These are phyloP conservation scores for Oryzias javanicus DNA, from an alignment of 2,113 vertebrate genomes.

Conservation along the genomic window DNA sequence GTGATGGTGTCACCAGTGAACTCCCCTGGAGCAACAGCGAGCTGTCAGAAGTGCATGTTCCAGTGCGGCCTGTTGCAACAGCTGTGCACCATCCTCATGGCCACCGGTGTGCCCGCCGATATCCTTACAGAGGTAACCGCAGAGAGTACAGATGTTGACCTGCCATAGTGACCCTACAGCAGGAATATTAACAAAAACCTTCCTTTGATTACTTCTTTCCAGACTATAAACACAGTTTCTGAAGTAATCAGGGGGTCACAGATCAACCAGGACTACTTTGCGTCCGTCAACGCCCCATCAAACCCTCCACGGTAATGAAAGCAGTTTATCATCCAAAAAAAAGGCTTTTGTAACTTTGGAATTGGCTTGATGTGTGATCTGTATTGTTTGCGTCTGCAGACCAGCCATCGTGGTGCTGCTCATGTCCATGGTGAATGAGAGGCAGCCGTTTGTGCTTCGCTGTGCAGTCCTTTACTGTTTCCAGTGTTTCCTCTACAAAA, in stretches of 20 bases:
- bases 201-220: slow-evolving; percentile 20
- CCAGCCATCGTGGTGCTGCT: slow-evolving; percentile 96
- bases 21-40: slow-evolving; percentile 91
- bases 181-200: not conserved
- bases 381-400: slow-evolving; percentile 62
- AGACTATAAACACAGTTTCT: slow-evolving; percentile 99
- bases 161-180: not conserved
- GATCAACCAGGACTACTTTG: slow-evolving; percentile 97
- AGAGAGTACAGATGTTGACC: not conserved
- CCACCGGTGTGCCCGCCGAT: slow-evolving; percentile 93
- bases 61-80: slow-evolving; percentile 93
- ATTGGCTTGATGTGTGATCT: not conserved
- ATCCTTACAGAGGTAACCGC: slow-evolving; percentile 91
- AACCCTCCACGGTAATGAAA: slow-evolving; percentile 88
- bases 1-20: slow-evolving; percentile 95
- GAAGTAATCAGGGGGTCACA: slow-evolving; percentile 97
- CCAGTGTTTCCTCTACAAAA: slow-evolving; percentile 97
- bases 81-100: slow-evolving; percentile 97
- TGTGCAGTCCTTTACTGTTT: slow-evolving; percentile 98
- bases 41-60: slow-evolving; percentile 95
- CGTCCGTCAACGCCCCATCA: slow-evolving; percentile 96
- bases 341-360: not conserved
- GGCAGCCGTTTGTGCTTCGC: slow-evolving; percentile 94
- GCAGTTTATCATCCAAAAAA: not conserved
- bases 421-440: slow-evolving; percentile 98